Evolutionary conservation across 2,113 vertebrate species (phyloP), one percentile per base, ranked within the genome.

Genomic region (Elaphurus davidianus): DNA sequence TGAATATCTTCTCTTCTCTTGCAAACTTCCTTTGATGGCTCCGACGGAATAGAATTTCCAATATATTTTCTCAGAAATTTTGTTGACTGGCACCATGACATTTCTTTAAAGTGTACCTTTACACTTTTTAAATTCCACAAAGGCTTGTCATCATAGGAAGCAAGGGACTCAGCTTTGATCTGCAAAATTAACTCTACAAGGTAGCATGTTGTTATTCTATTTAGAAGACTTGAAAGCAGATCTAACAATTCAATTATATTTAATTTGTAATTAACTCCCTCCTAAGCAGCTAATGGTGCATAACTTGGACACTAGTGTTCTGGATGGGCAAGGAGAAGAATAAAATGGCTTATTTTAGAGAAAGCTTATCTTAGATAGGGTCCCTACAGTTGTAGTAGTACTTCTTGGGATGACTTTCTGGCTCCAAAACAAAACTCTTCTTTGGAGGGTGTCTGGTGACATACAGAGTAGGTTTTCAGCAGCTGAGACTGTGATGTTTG

Each of bases 261-360:
- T 98, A 98, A 98, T 98, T 98, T 97, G 94, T 98, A 97, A 97
- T 98, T 98, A 97, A 97, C 94, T 95, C 90, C 97, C 87, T 97
- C 90, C 96, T 92, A 97, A 97, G 97, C 87, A 97, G 78, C 95
- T 98, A 98, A 98, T 98, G 98, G 82, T 97, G 94, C 96, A 95
- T 97, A 94, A 97, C 97, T 79, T 94, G 74, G 91, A 87, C 30
- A 86, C 95, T 92, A 86, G 76, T 92, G 25, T 87, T 97, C 93
- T 97, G 74, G 76, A 97, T 85, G 86, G 74, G 43, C 60, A 85
- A 85, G 71, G 86, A 97, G 43, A 64, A 87, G 47, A 96, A 74
- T 47, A 96, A 82, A 94, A 85, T 76, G 83, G 33, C 59, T 86
- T 86, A 64, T 94, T 97, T 89, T 54, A 78, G 47, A 82, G 57